Evolutionary conservation across 2,113 vertebrate species (phyloP).

Genomic region (Thymallus thymallus): DNA sequence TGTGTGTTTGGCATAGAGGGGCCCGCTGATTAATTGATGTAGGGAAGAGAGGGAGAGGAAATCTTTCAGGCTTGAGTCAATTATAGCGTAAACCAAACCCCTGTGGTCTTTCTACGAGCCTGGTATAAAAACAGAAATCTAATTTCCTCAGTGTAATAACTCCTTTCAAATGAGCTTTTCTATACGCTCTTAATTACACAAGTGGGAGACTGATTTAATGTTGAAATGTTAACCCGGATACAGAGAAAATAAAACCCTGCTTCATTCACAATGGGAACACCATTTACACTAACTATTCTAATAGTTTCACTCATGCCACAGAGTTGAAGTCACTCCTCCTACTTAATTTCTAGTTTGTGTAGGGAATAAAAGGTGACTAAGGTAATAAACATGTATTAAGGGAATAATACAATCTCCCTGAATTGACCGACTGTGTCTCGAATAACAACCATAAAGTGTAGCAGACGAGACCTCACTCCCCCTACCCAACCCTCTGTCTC

Average conservation of each 20-base stretch:
- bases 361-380: too few species aligned
- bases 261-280: not conserved
- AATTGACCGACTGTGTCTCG: too few species aligned
- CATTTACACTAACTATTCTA: too few species aligned
- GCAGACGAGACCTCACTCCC: too few species aligned
- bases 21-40: constrained; percentile 57
- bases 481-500: too few species aligned
- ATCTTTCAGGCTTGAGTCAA: constrained; percentile 43
- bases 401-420: too few species aligned
- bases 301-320: not conserved
- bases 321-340: not conserved
- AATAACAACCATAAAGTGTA: too few species aligned
- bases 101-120: constrained; percentile 23
- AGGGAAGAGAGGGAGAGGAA: constrained; percentile 46
- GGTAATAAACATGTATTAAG: too few species aligned
- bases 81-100: constrained; percentile 35
- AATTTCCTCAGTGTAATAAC: constrained; percentile 12
- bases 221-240: constrained; percentile 16
- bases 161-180: constrained; percentile 19
- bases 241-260: constrained; percentile 8
- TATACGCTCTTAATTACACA: constrained; percentile 34
- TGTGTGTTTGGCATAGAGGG: constrained; percentile 3
- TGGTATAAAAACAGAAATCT: constrained; percentile 9
- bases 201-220: constrained; percentile 21
- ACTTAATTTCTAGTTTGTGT: too few species aligned